Evolutionary conservation across 2,113 vertebrate species (phyloP), one percentile per base, ranked within the genome.

Genomic region (Pelusios castaneus): DNA sequence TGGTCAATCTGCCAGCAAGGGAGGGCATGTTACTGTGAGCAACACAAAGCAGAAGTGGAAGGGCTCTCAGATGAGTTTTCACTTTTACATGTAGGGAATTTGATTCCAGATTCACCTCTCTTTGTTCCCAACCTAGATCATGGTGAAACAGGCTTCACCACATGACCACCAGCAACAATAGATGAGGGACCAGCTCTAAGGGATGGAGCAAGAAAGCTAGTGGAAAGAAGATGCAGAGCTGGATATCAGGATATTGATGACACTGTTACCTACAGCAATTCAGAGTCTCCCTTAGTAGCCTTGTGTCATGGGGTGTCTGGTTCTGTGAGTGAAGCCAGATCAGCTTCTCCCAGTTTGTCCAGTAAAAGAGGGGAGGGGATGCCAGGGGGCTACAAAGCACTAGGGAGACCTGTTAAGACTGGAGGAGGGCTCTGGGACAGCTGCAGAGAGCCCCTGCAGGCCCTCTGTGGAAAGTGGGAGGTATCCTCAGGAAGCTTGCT

Each of bases 1-100:
- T 21, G 10, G 19, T 54, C 55, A 80, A 34, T 25, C 76, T 24
- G 34, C 0, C 41, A 45, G 52, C 21, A 86, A 63, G 11, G n/a
- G 31, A 90, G 12, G 29, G 22, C 60, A 0, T 3, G 9, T 54
- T 6, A 54, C 0, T 19, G 24, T 10, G 17, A 88, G n/a, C 27
- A 78, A 47, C 60, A 19, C 4, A 6, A 31, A 24, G 31, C 12
- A 47, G 21, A 34, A 67, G 49, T 14, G 21, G 34, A 47, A 10
- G 24, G 11, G 41, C 29, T n/a, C 25, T 70, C 43, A 63, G 38
- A 55, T 10, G 75, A 70, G 19, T 29, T n/a, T 47, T 13, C 77
- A 63, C 17, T 49, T 76, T 27, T 11, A 9, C 8, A n/a, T 3
- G 47, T 10, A 25, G 52, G 41, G 54, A 27, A 29, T 43, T 29